A percentile compares a stretch with the other conserved stretches of the same genome.
Evolutionary conservation across 2,888 invertebrate species (phyloP).

Genomic region (Pachycephus smyrnensis): DNA sequence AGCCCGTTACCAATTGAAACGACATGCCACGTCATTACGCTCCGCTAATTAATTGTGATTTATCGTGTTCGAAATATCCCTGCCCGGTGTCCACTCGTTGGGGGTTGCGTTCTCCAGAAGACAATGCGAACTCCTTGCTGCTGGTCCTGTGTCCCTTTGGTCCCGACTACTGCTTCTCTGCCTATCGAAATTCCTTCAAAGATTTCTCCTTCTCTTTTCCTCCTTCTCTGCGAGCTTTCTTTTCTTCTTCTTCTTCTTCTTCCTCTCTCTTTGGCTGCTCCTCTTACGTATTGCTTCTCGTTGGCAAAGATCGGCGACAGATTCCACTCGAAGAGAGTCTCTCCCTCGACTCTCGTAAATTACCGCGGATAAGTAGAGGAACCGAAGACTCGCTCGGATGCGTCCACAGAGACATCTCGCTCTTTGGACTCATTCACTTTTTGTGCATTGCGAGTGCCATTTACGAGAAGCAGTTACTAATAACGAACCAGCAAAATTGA

Average conservation of each 20-base stretch:
- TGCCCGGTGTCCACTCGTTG: slow-evolving; percentile 1
- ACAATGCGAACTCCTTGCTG: not conserved
- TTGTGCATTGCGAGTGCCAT: not conserved
- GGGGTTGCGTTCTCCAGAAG: not conserved
- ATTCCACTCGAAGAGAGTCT: not conserved
- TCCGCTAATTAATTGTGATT: slow-evolving; percentile 67
- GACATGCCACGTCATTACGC: slow-evolving; percentile 66
- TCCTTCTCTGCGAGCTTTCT: not conserved
- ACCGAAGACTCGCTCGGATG: not conserved
- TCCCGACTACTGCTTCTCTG: not conserved
- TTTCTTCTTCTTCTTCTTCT: slow-evolving; percentile 8
- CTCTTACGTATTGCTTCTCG: slow-evolving; percentile 26
- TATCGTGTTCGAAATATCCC: slow-evolving; percentile 56
- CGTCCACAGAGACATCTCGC: not conserved
- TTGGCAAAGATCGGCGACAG: slow-evolving; percentile 1
- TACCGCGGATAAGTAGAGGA: slow-evolving; percentile 8
- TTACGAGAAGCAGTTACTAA: not conserved
- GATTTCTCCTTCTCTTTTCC: not conserved
- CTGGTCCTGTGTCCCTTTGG: not conserved
- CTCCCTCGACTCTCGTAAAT: slow-evolving; percentile 10
- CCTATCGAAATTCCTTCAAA: not conserved
- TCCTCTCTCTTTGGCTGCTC: slow-evolving; percentile 3
- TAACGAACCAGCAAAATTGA: not conserved
- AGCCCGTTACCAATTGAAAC: slow-evolving; percentile 57
- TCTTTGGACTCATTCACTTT: not conserved